These are phyloP conservation scores for Pentamera pediparva DNA, from an alignment of 53 echinoderm and acorn worm species.

Conservation along the genomic window DNA sequence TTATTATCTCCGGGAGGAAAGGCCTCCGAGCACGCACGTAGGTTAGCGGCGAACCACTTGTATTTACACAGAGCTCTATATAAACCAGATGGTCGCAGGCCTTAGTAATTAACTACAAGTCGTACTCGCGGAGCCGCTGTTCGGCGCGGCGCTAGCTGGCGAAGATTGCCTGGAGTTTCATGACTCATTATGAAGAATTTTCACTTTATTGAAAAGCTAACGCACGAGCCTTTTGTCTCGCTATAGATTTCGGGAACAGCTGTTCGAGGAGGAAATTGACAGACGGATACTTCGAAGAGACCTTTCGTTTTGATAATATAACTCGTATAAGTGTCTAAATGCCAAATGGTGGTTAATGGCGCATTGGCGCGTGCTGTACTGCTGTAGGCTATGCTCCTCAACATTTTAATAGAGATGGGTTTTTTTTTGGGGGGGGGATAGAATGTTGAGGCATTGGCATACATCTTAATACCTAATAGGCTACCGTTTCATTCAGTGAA, in stretches of 20 bases:
- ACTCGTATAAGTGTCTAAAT: too few species aligned
- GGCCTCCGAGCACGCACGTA: too few species aligned
- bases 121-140: slow-evolving; percentile 8
- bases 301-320: background rate
- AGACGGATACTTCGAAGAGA: slow-evolving; percentile 19
- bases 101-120: slow-evolving; percentile 23
- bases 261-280: slow-evolving; percentile 15
- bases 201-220: slow-evolving; percentile 36
- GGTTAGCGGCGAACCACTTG: slow-evolving; percentile 33
- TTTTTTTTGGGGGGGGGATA: too few species aligned
- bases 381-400: too few species aligned
- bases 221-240: slow-evolving; percentile 28
- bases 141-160: too few species aligned
- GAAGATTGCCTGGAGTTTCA: slow-evolving; percentile 35
- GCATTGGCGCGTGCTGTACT: too few species aligned
- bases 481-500: too few species aligned
- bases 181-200: slow-evolving; percentile 38
- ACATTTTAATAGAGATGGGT: too few species aligned
- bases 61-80: slow-evolving; percentile 20
- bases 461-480: too few species aligned
- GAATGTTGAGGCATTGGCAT: too few species aligned
- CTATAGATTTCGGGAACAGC: slow-evolving; percentile 18
- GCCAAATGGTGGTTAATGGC: too few species aligned
- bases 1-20: too few species aligned
- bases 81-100: slow-evolving; percentile 25